Evolutionary conservation across 2,797 vertebrate species (phyloP), one percentile per base, ranked within the genome.

Genomic region (Sebastes nivosus): DNA sequence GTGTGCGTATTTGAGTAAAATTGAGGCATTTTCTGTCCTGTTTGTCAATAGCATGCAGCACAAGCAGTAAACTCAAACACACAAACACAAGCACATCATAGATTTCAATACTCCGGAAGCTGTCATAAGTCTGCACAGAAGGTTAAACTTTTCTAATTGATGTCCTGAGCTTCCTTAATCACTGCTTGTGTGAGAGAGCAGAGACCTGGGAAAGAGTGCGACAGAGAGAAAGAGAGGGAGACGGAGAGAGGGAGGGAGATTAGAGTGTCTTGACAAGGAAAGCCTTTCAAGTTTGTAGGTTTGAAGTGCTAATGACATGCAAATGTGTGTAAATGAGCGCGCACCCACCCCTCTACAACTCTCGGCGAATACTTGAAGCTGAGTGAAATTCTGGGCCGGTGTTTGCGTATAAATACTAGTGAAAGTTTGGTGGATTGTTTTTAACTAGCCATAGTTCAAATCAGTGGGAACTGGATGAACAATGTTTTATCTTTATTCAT

Each of bases 251-350:
- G 81, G 88, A 86, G 87, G 73, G 69, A 92, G 92, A 93, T 92
- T 93, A 93, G 90, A 93, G 91, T 83, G 89, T 93, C 93, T 91
- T 95, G 94, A 95, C 94, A 95, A 94, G 94, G 91, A 91, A 88
- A 93, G 90, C 90, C 95, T 96, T 96, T 96, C 95, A 96, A 95
- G 95, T 96, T 93, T 87, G 89, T 82, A 93, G 95, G 94, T 96
- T 96, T 96, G 95, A 96, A 96, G 95, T 96, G 95, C 93, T 96
- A 96, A 96, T 95, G 89, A 91, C 86, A 96, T 96, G 95, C 94
- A 95, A 95, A 96, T 95, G 78, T 92, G 93, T 95, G 94, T 92
- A 96, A 96, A 96, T 94, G 89, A 94, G 91, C 78, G 86, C 80
- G 84, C 91, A 82, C 87, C 90, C 91, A 90, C 90, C 92, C 86